Percentiles rank a stretch among this genome's conserved stretches.
phyloP scores from a whole-genome alignment of 2,888 invertebrate species.

The Drosophila mayaguana region DNA sequence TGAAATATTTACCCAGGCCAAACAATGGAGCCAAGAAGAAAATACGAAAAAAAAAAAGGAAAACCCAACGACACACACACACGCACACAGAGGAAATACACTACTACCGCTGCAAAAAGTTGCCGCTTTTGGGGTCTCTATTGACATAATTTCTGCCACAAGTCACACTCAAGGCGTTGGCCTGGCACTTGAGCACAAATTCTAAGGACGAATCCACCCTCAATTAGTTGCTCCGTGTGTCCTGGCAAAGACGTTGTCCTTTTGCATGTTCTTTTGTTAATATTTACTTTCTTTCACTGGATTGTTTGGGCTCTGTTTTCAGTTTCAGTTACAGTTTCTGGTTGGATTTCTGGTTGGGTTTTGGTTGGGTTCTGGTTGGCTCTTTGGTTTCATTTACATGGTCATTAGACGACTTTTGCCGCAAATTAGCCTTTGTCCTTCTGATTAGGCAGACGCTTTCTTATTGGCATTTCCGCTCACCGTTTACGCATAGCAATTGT shows the following conservation, averaged over 20 bases:
- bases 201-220: slow-evolving; percentile 70
- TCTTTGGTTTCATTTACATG: slow-evolving; percentile 66
- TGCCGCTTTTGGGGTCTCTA: slow-evolving; percentile 53
- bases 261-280: slow-evolving; percentile 57
- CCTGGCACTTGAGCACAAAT: slow-evolving; percentile 66
- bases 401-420: slow-evolving; percentile 69
- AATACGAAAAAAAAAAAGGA: slow-evolving; percentile 53
- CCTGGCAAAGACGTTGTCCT: slow-evolving; percentile 50
- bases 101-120: slow-evolving; percentile 39
- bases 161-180: slow-evolving; percentile 80
- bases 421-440: slow-evolving; percentile 73
- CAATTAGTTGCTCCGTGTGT: slow-evolving; percentile 63
- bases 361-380: slow-evolving; percentile 25
- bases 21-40: slow-evolving; percentile 56
- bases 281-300: slow-evolving; percentile 46
- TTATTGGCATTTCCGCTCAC: slow-evolving; percentile 69
- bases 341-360: slow-evolving; percentile 17
- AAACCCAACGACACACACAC: slow-evolving; percentile 21
- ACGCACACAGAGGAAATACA: slow-evolving; percentile 19
- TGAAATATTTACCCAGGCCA: slow-evolving; percentile 68
- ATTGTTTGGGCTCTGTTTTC: slow-evolving; percentile 29
- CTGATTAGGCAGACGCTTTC: slow-evolving; percentile 60
- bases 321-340: slow-evolving; percentile 38
- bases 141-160: slow-evolving; percentile 79
- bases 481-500: slow-evolving; percentile 35